Conservation (phyloP, 1,140 invertebrate genomes). For the Diorhabda carinulata region DNA sequence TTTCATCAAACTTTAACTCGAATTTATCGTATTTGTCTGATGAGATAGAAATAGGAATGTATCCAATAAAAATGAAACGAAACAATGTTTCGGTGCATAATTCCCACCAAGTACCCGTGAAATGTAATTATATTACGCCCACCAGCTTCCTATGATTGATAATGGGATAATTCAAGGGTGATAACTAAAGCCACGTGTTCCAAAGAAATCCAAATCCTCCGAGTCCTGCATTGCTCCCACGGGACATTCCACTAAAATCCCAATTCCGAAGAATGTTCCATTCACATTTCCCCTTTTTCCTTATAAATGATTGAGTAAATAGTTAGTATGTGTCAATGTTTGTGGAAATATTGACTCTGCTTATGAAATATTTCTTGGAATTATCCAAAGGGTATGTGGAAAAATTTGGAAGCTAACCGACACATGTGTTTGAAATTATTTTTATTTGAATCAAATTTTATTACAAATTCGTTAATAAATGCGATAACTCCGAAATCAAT, state of each 20-base stretch:
- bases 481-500: too few species aligned
- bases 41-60: too few species aligned
- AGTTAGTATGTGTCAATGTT: conserved; percentile 20
- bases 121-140: conserved; percentile 35
- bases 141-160: conserved; percentile 39
- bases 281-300: conserved; percentile 13
- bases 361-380: conserved; percentile 4
- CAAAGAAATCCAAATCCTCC: conserved; percentile 12
- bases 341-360: conserved; percentile 27
- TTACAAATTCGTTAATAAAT: too few species aligned
- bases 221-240: conserved; percentile 26
- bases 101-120: conserved; percentile 26
- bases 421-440: conserved; percentile 22
- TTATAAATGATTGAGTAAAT: conserved; percentile 18
- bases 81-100: too few species aligned
- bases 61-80: too few species aligned
- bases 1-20: too few species aligned
- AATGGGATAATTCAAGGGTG: conserved; percentile 36
- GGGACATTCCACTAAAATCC: conserved; percentile 19
- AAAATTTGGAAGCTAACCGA: conserved; percentile 9
- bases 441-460: conserved; percentile 3
- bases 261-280: conserved; percentile 16
- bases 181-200: conserved; percentile 35
- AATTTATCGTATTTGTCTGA: too few species aligned
- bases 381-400: too few species aligned